phyloP scores from a whole-genome alignment of 1,140 invertebrate genomes.

The Heliconius nattereri region DNA sequence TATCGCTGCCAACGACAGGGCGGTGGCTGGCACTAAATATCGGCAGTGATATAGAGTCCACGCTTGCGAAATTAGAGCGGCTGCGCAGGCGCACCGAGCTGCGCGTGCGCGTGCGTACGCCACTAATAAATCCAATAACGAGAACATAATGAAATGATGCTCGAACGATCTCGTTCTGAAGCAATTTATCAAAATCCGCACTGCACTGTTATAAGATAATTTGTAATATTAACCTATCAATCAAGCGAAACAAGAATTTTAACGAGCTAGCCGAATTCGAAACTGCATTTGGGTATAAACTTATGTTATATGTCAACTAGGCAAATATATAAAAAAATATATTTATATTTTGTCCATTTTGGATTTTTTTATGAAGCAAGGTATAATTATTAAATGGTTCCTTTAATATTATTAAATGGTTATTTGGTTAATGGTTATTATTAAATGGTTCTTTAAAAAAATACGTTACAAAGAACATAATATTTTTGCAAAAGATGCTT shows the following conservation, averaged over 20 bases:
- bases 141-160: slow-evolving; percentile 43
- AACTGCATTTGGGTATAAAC: neutral
- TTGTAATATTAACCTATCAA: slow-evolving; percentile 34
- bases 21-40: slow-evolving; percentile 62
- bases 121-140: slow-evolving; percentile 46
- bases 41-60: slow-evolving; percentile 69
- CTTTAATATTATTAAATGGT: too few relatives aligned
- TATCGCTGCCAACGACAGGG: slow-evolving; percentile 64
- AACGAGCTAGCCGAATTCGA: slow-evolving; percentile 10
- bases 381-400: too few relatives aligned
- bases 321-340: too few relatives aligned
- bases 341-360: too few relatives aligned
- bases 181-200: slow-evolving; percentile 35
- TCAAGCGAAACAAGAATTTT: slow-evolving; percentile 30
- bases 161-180: slow-evolving; percentile 27
- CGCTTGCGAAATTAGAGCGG: slow-evolving; percentile 76
- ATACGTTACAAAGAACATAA: neutral
- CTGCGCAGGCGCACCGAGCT: slow-evolving; percentile 47
- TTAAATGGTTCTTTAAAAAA: too few relatives aligned
- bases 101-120: slow-evolving; percentile 43
- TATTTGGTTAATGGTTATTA: too few relatives aligned
- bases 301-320: neutral
- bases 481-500: too few relatives aligned
- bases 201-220: slow-evolving; percentile 30
- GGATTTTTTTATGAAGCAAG: too few relatives aligned